Base-by-base conservation (phyloP, 2,888 invertebrate species). In the Bibio marci region DNA sequence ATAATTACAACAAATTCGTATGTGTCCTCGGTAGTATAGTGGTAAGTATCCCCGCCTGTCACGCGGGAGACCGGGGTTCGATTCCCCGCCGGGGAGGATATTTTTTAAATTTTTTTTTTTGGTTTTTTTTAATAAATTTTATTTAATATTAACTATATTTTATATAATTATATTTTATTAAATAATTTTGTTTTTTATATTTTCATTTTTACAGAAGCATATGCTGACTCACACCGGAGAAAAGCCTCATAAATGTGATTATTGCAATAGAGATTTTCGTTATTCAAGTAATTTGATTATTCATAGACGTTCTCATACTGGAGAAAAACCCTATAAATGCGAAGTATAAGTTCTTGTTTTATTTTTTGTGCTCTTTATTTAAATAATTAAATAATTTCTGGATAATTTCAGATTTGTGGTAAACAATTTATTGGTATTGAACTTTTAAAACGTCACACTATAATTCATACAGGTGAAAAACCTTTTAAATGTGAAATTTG, bases 31-130 rank as follows among this genome's bases (percentile, higher is more conserved):
- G 59, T 62, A 56, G 61, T 63, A 57, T 62, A 62, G 62, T 62
- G 62, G 62, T 59, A 50, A 63, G 60, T 57, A 62, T 62, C 56
- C 56, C 60, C 58, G 61, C 58, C 62, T 62, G 57, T 62, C 62
- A 61, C 62, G 57, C 60, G 58, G 61, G 58, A 62, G 61, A 57
- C 60, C 62, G 58, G 61, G 60, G 61, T 62, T 62, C 63, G 56
- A 62, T 62, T 63, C 62, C 61, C 62, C 57, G 62, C 59, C 58
- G 56, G 61, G 33, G 14, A 33, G 15, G 17, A 32, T 15, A 17
- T 32, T 17, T 13, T 31, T 31, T 13, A 12, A 31, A 31, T 8
- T n/a, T 32, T 35, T 22, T 35, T 10, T 36, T 27, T n/a, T 15
- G 4, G 19, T 13, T 27, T 14, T 8, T 37, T 30, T 27, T 6